Evolutionary conservation across 2,888 invertebrate species (phyloP), one percentile per base, ranked within the genome.

Genomic region (Dysmachus trigonus): DNA sequence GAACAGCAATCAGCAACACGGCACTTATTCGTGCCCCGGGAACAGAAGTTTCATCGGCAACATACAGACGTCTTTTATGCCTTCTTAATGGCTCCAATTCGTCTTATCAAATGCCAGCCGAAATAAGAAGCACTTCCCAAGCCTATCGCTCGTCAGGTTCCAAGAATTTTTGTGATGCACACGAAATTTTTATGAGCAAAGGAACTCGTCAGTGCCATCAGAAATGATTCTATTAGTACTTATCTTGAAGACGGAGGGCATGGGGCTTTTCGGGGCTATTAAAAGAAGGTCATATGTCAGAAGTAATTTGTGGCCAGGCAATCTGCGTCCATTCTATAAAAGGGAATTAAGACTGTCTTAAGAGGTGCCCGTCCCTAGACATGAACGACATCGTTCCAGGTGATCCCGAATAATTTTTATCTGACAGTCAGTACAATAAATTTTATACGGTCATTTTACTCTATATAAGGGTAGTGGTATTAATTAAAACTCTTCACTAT

Each of bases 221-320:
- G 18, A 62, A 62, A 18, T 62, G 27, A 62, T 62, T 62, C 1
- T 62, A 8, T 22, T 62, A 18, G 62, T 22, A 8, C 27, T 27
- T 62, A 62, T 62, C 22, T 62, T 8, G 47, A 22, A n/a, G 18
- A 22, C 62, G 27, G 18, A n/a, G n/a, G 27, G 2, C 62, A 22
- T 10, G 22, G 27, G 13, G 62, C 6, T 10, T 62, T 62, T 10
- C 22, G 10, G 62, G 62, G 22, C 38, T 76, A 76, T 76, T 76
- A 76, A 35, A 76, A 7, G 76, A 76, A 76, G 76, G 76, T 38
- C 76, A 76, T 38, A 76, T 22, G 76, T 41, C 76, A 38, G 38
- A 33, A 38, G 35, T 76, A 38, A 38, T 76, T 76, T 76, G 76
- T 76, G 76, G 18, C 4, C 15, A 18, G 76, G 22, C 35, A n/a